Evolutionary conservation across 2,888 invertebrate species (phyloP).

Genomic region (Eubasilissa splendida): DNA sequence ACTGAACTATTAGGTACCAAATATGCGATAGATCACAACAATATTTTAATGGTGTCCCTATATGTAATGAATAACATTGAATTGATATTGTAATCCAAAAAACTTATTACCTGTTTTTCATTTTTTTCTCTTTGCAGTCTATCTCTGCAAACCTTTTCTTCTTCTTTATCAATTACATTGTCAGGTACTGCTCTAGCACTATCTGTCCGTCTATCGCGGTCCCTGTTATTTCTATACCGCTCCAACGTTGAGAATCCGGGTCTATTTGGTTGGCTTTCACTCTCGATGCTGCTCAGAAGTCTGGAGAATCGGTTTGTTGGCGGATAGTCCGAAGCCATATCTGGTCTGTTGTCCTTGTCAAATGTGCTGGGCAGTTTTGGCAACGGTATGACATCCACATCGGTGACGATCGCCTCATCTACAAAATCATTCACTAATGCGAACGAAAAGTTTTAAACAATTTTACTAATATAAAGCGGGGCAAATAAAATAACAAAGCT

Average conservation of each 20-base stretch:
- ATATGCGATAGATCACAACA: not conserved
- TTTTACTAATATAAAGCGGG: constrained; percentile 10
- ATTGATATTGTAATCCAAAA: not conserved
- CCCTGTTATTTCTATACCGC: constrained; percentile 67
- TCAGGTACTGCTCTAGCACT: constrained; percentile 54
- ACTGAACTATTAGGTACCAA: not conserved
- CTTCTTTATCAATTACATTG: constrained; percentile 63
- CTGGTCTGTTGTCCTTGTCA: constrained; percentile 66
- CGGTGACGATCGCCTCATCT: constrained; percentile 77
- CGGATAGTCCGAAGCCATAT: constrained; percentile 62
- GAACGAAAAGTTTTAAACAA: constrained; percentile 40
- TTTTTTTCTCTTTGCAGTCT: constrained; percentile 74
- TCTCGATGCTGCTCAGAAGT: constrained; percentile 61
- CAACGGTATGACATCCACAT: constrained; percentile 76
- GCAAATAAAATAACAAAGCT: constrained; percentile 24
- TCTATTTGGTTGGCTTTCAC: constrained; percentile 59
- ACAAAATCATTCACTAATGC: constrained; percentile 60
- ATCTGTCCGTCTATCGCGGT: constrained; percentile 62
- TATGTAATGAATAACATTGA: not conserved
- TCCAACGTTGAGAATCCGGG: constrained; percentile 71
- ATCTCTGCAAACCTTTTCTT: constrained; percentile 83
- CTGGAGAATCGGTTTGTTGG: constrained; percentile 60
- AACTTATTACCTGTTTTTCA: constrained; percentile 69
- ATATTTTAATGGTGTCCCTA: not conserved
- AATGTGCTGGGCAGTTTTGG: constrained; percentile 76